Conservation (phyloP, 2,113 vertebrate genomes). For the Etia nguti region DNA sequence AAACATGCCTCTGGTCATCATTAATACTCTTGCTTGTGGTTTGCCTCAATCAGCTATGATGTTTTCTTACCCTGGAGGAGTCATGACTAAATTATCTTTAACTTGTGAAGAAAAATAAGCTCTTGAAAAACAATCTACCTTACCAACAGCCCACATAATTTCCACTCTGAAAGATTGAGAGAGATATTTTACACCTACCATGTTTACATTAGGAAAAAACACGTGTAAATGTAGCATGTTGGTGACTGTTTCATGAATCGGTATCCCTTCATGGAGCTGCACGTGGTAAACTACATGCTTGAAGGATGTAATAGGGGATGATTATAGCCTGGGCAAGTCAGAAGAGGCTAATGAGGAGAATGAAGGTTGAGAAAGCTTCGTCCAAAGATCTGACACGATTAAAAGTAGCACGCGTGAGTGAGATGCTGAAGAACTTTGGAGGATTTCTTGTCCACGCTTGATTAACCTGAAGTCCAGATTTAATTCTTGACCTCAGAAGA, state of each 20-base stretch:
- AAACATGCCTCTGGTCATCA: background rate
- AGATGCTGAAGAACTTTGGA: background rate
- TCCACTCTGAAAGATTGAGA: conserved; percentile 43
- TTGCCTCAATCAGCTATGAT: background rate
- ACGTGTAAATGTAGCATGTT: background rate
- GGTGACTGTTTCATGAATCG: conserved; percentile 58
- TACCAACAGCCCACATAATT: background rate
- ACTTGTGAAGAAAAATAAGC: background rate
- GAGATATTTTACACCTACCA: conserved; percentile 43
- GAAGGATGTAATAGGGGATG: conserved; percentile 28
- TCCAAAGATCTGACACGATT: background rate
- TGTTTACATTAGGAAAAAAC: conserved; percentile 18
- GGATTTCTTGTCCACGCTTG: background rate
- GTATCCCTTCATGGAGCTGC: background rate
- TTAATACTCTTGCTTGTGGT: background rate
- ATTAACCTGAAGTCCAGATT: background rate
- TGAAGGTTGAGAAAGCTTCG: background rate
- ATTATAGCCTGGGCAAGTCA: conserved; percentile 8
- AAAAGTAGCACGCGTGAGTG: background rate
- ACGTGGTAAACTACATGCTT: background rate
- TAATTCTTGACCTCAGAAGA: background rate
- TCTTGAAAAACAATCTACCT: background rate
- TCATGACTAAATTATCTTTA: background rate
- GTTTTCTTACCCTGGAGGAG: background rate
- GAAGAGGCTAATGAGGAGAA: background rate